Conservation (phyloP, 2,797 vertebrate genomes). For the Poecile montanus region DNA sequence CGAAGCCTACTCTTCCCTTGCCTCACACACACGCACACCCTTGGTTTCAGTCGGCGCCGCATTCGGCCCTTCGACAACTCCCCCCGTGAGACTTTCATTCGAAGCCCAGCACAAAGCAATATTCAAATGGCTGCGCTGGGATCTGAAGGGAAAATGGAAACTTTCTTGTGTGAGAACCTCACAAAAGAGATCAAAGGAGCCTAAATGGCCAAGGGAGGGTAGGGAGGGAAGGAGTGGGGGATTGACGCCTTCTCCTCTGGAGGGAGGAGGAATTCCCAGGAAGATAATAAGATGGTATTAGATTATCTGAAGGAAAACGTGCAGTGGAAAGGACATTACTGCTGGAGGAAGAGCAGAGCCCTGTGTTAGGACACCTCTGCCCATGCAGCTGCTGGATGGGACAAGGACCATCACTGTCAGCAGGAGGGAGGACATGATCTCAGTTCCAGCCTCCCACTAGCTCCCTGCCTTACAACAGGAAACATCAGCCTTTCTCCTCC, state of each 20-base stretch:
- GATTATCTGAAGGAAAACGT: constrained; percentile 15
- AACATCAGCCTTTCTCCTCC: neutral
- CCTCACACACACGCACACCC: constrained; percentile 5
- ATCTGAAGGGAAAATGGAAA: constrained; percentile 61
- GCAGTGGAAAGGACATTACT: neutral
- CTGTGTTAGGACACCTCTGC: neutral
- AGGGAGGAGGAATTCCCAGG: constrained; percentile 55
- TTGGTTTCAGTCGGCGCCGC: neutral
- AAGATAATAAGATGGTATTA: constrained; percentile 5
- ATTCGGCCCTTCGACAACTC: neutral
- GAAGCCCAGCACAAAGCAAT: constrained; percentile 43
- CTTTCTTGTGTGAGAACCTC: constrained; percentile 58
- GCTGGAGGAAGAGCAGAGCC: neutral
- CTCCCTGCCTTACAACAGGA: constrained; percentile 12
- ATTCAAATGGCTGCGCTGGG: constrained; percentile 31
- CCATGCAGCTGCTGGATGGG: neutral
- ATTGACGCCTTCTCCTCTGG: neutral
- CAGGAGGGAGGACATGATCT: neutral
- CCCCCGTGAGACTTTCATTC: constrained; percentile 33
- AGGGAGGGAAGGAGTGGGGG: constrained; percentile 34
- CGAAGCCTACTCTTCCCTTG: constrained; percentile 42
- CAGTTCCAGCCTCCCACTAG: neutral
- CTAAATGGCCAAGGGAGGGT: constrained; percentile 51
- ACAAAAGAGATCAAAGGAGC: constrained; percentile 70
- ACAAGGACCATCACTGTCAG: neutral